Base-by-base conservation (phyloP, 2,113 vertebrate genomes). In the Pseudorhombus dupliciocellatus region DNA sequence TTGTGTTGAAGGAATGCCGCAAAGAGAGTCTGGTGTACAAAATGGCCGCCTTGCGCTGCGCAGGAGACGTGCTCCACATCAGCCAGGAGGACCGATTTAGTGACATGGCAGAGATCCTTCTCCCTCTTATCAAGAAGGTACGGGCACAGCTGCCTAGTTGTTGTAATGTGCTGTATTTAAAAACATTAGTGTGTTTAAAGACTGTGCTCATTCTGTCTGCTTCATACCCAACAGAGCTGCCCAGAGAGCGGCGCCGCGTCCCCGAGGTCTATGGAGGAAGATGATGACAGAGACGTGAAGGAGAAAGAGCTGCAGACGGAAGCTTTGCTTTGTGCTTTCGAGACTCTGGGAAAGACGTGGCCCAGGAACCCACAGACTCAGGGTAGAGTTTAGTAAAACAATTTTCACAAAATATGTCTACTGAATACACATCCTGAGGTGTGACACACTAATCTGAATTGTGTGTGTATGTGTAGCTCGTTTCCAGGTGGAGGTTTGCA, bases 121-220 rank as follows among this genome's bases (percentile, higher is more conserved):
- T 99, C 79, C 97, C 97, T 58, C 87, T 99, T 63, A 97, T 99
- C 87, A 96, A 94, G 88, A 98, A 98, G 96, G 98, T 98, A 11
- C 34, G 83, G 20, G n/a, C 24, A 44, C 22, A 3, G 46, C 10
- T 5, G 1, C 15, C 44, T 37, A 10, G 46, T 11, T 26, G 16
- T 34, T 59, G 12, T 11, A 7, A n/a, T 48, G 46, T n/a, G 46
- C 46, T 20, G n/a, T 48, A 16, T 22, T 48, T n/a, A 18, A 61
- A 18, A 21, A 40, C 34, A 11, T 37, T 46, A 6, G 15, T 44
- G 42, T 15, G 16, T 44, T 4, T 25, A 50, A 0, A 25, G 30
- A 25, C 7, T 8, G 21, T 31, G 14, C 21, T 64, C 1, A 64
- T n/a, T 26, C 20, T 16, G 0, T 52, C 51, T 46, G 54, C 15